Evolutionary conservation across 2,797 vertebrate species (phyloP).

Genomic region (Bufotes viridis): DNA sequence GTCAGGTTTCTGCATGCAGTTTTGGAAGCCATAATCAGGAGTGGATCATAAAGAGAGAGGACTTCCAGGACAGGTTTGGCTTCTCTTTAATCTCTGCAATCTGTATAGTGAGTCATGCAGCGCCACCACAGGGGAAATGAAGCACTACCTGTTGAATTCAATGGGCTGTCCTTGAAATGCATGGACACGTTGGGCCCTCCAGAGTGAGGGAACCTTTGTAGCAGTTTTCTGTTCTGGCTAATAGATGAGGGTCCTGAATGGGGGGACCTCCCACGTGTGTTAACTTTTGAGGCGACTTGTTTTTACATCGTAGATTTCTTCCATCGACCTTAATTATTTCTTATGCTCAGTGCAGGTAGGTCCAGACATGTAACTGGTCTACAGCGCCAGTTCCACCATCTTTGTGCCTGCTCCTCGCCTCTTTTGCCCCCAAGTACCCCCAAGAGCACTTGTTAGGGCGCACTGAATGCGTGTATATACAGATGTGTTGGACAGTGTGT

Average conservation of each 20-base stretch:
- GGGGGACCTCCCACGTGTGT: not conserved
- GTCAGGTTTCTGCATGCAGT: no score
- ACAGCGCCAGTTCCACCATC: not conserved
- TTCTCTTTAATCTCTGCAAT: no score
- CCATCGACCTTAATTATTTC: not conserved
- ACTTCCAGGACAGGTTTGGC: no score
- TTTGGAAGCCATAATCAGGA: no score
- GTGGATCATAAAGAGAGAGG: no score
- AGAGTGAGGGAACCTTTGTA: not conserved
- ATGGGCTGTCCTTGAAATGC: not conserved
- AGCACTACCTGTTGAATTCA: not conserved
- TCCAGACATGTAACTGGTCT: slow-evolving; percentile 1
- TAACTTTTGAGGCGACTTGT: not conserved
- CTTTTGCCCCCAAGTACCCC: not conserved
- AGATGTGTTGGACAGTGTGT: not conserved
- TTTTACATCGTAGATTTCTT: not conserved
- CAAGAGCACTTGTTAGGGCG: not conserved
- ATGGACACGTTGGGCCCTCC: not conserved
- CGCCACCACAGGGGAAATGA: not conserved
- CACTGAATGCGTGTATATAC: slow-evolving; percentile 13
- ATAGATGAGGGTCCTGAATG: not conserved
- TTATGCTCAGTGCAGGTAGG: not conserved
- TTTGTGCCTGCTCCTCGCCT: not conserved
- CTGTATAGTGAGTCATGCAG: not conserved
- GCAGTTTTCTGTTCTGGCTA: not conserved